Conservation (phyloP, 2,113 vertebrate species). For the Phrynosoma blainvillii region DNA sequence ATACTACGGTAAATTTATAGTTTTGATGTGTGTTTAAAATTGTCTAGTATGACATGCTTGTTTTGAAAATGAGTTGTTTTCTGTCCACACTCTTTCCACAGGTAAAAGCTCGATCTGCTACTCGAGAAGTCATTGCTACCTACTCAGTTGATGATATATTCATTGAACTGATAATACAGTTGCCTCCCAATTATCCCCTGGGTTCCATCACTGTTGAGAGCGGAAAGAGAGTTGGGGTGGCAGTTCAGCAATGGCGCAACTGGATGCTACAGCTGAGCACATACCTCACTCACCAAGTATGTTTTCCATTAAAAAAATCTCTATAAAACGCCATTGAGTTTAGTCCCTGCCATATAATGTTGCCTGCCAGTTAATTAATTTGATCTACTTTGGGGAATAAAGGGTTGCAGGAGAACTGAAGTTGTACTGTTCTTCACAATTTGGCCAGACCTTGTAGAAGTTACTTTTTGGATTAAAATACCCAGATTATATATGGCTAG, state of each 20-base stretch:
- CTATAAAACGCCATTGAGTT: neutral
- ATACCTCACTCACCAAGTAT: slow-evolving; percentile 95
- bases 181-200: slow-evolving; percentile 92
- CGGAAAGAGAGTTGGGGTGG: slow-evolving; percentile 94
- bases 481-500: neutral
- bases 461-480: no score
- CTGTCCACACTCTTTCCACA: slow-evolving; percentile 53
- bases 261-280: slow-evolving; percentile 99
- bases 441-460: neutral
- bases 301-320: neutral
- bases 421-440: no score
- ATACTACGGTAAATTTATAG: neutral
- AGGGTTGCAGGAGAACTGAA: no score
- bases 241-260: slow-evolving; percentile 97
- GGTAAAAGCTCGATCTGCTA: slow-evolving; percentile 94
- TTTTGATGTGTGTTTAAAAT: neutral
- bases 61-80: neutral
- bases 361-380: no score
- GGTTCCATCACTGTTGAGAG: slow-evolving; percentile 94
- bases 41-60: neutral
- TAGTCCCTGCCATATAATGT: neutral
- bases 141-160: slow-evolving; percentile 97
- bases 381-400: neutral
- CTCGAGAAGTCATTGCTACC: slow-evolving; percentile 95
- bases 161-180: slow-evolving; percentile 95